Conservation (phyloP, 2,113 vertebrate genomes). For the Pontoporia blainvillei region DNA sequence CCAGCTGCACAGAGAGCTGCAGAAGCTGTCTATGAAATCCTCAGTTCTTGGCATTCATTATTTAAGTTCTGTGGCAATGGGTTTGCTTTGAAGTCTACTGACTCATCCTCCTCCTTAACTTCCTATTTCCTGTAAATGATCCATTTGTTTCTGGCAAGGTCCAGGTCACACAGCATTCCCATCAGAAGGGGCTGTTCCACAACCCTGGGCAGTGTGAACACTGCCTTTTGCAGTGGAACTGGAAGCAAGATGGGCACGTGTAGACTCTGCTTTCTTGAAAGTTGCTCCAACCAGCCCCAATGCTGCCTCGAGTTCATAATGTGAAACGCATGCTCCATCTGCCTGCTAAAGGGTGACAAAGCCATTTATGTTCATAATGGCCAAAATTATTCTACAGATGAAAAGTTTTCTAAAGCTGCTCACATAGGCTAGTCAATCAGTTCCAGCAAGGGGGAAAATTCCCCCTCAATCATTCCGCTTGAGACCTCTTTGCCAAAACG, state of each 20-base stretch:
- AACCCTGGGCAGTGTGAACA: conserved; percentile 17
- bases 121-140: conserved; percentile 81
- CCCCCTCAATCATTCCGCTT: neutral
- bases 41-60: conserved; percentile 78
- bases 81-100: conserved; percentile 79
- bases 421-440: conserved; percentile 11
- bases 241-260: conserved; percentile 35
- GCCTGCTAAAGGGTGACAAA: conserved; percentile 55
- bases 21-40: conserved; percentile 59
- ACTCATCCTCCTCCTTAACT: conserved; percentile 81
- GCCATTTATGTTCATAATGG: conserved; percentile 43
- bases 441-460: neutral
- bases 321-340: conserved; percentile 63
- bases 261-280: conserved; percentile 27
- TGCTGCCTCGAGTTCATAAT: conserved; percentile 47
- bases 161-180: conserved; percentile 54
- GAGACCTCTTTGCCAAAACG: neutral
- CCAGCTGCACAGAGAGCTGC: neutral
- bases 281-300: neutral
- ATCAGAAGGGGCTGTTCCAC: conserved; percentile 66
- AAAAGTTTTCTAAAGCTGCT: conserved; percentile 48
- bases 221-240: neutral
- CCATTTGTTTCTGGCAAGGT: conserved; percentile 79
- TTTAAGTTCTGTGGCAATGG: conserved; percentile 81
- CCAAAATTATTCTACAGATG: conserved; percentile 52